These are phyloP conservation scores for Lagocephalus sceleratus DNA, from an alignment of 2,797 vertebrate genomes.

Conservation along the genomic window DNA sequence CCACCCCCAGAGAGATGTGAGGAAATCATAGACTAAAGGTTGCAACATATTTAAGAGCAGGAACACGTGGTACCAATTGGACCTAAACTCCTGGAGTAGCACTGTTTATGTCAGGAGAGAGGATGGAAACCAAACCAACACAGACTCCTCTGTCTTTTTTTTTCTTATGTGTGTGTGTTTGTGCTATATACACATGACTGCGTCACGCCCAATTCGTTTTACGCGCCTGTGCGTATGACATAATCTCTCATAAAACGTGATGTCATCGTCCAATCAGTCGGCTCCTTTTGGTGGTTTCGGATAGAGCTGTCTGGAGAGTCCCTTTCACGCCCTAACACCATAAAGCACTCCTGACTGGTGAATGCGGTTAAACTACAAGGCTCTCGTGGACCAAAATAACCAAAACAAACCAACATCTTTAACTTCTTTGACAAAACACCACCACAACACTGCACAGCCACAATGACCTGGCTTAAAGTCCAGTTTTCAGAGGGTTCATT, in stretches of 20 bases:
- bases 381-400: too few species aligned
- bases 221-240: neutral
- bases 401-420: too few species aligned
- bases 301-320: neutral
- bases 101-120: conserved; percentile 30
- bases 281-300: neutral
- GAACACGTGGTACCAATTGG: conserved; percentile 62
- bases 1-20: conserved; percentile 46
- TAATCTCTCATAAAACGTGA: neutral
- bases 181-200: neutral
- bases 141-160: neutral
- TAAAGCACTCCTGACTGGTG: too few species aligned
- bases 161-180: neutral
- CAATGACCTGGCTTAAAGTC: too few species aligned
- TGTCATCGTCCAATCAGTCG: neutral
- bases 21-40: conserved; percentile 44
- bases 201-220: neutral
- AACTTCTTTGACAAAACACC: too few species aligned
- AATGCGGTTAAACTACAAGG: too few species aligned
- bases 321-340: too few species aligned
- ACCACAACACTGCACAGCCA: too few species aligned
- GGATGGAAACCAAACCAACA: neutral
- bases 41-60: conserved; percentile 40
- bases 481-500: too few species aligned
- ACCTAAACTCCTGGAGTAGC: conserved; percentile 42